phyloP scores from a whole-genome alignment of 2,113 vertebrate genomes.

The Seriola rivoliana region DNA sequence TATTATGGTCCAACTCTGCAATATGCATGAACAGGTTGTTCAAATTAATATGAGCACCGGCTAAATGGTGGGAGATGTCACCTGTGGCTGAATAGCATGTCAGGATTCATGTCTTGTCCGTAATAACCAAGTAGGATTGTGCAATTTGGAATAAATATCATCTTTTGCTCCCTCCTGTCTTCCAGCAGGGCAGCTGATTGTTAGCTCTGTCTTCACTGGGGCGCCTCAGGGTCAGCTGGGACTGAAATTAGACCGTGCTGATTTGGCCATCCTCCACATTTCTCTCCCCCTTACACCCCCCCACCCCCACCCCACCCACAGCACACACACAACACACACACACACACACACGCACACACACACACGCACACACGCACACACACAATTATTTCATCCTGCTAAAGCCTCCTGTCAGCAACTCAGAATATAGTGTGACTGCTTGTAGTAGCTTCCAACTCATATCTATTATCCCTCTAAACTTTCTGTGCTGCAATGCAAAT shows the following conservation, averaged over 20 bases:
- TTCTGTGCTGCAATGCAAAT: conserved; percentile 14
- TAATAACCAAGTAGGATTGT: conserved; percentile 21
- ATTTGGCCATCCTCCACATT: conserved; percentile 46
- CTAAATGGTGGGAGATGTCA: conserved; percentile 18
- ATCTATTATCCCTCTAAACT: conserved; percentile 36
- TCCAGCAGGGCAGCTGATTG: conserved; percentile 52
- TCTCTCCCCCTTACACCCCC: not conserved
- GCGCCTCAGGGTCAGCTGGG: conserved; percentile 32
- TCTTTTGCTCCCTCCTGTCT: conserved; percentile 9
- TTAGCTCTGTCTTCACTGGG: conserved; percentile 53
- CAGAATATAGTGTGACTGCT: conserved; percentile 39
- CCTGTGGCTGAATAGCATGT: conserved; percentile 13
- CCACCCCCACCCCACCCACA: conserved; percentile 3
- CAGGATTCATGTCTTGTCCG: conserved; percentile 15
- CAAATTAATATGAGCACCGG: not conserved
- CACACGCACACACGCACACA: not conserved
- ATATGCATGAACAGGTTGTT: conserved; percentile 5
- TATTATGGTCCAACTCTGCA: not conserved
- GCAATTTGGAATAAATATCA: conserved; percentile 39
- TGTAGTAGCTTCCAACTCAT: conserved; percentile 37
- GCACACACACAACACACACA: not conserved
- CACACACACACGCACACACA: not conserved
- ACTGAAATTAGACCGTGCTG: conserved; percentile 57
- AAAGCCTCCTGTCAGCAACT: conserved; percentile 62
- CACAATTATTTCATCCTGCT: conserved; percentile 38